These are phyloP conservation scores for Amphiprion ocellaris DNA, from an alignment of 2,113 vertebrate genomes.

Conservation along the genomic window DNA sequence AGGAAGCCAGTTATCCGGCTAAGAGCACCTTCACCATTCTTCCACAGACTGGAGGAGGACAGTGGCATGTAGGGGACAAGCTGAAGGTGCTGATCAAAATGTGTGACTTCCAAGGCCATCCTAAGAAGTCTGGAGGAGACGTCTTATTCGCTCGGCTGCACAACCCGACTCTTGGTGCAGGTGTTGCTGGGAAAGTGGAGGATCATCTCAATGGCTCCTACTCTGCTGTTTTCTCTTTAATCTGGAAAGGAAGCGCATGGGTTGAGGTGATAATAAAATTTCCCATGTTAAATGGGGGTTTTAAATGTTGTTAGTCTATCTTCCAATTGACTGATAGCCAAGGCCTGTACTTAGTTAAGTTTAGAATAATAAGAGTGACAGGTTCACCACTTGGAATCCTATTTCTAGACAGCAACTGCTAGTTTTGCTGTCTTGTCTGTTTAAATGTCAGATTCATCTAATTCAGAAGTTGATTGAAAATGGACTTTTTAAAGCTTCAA, in stretches of 20 bases:
- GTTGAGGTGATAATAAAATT: constrained; percentile 83
- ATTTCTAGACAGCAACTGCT: too few species aligned
- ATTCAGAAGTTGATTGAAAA: too few species aligned
- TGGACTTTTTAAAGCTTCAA: too few species aligned
- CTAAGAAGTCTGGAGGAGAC: constrained; percentile 91
- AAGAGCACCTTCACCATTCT: constrained; percentile 89
- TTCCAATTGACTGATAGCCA: too few species aligned
- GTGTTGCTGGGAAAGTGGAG: constrained; percentile 87
- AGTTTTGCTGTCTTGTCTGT: too few species aligned
- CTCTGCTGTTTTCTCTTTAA: constrained; percentile 87
- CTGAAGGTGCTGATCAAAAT: constrained; percentile 88
- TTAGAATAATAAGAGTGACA: too few species aligned
- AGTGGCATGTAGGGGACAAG: constrained; percentile 87
- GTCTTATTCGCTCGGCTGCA: constrained; percentile 89
- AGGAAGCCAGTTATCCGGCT: constrained; percentile 86
- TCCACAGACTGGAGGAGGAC: constrained; percentile 40
- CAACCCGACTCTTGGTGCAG: constrained; percentile 86
- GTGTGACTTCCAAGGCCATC: constrained; percentile 87
- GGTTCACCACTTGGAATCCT: too few species aligned
- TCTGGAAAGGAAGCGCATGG: constrained; percentile 88
- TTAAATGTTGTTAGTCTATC: neutral
- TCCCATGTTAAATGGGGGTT: neutral
- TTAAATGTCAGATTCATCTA: too few species aligned
- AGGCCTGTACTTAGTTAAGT: too few species aligned
- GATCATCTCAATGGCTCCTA: constrained; percentile 91